Conservation (phyloP, 2,113 vertebrate genomes). For the Albula goreensis region DNA sequence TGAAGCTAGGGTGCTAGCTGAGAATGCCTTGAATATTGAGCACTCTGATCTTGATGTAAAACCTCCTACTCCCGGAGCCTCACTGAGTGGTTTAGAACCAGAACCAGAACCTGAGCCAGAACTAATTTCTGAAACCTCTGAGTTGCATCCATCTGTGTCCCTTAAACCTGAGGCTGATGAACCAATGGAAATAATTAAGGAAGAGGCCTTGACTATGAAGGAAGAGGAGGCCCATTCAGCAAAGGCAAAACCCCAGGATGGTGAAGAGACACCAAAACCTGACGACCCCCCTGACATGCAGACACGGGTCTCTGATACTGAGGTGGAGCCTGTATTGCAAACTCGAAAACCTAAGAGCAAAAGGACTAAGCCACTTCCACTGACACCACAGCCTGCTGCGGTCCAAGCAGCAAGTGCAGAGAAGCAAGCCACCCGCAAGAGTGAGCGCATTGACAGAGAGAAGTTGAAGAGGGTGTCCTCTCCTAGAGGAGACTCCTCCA, state of each 20-base stretch:
- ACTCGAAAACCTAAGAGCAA: conserved; percentile 86
- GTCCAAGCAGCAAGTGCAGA: conserved; percentile 61
- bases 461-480: conserved; percentile 88
- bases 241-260: conserved; percentile 48
- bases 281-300: conserved; percentile 60
- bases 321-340: conserved; percentile 68
- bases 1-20: conserved; percentile 45
- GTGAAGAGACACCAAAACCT: conserved; percentile 51
- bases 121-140: conserved; percentile 47
- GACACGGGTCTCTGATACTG: conserved; percentile 57
- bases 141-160: conserved; percentile 47
- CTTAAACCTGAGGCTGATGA: conserved; percentile 49
- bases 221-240: conserved; percentile 54
- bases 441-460: conserved; percentile 92
- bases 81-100: conserved; percentile 62
- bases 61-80: conserved; percentile 73
- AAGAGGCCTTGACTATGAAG: conserved; percentile 55
- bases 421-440: conserved; percentile 90
- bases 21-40: conserved; percentile 58
- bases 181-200: conserved; percentile 65
- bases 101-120: conserved; percentile 63
- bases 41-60: conserved; percentile 68
- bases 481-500: conserved; percentile 83
- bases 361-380: conserved; percentile 74
- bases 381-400: conserved; percentile 61